Evolutionary conservation across 2,888 invertebrate genomes (phyloP), one percentile per base, ranked within the genome.

Genomic region (Smittia sp.): DNA sequence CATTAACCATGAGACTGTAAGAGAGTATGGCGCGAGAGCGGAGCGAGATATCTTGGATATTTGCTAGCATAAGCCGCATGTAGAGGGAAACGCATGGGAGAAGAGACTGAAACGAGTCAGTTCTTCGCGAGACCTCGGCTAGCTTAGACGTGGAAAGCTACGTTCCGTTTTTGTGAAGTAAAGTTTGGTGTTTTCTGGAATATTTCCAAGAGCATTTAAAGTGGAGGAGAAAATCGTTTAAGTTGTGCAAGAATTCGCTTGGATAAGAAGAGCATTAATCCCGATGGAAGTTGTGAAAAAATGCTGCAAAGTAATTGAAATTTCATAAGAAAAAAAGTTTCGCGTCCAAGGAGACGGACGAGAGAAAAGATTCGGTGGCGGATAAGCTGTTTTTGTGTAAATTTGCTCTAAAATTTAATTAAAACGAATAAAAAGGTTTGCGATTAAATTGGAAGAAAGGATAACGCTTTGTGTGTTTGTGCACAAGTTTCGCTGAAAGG

Each of bases 21-120:
- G 18, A 58, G 58, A 58, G 22, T 11, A n/a, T 2, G 11, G n/a
- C n/a, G 46, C 2, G 46, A 15, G 13, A 3, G 9, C 58, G 2
- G 18, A 58, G 22, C 18, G 18, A 58, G 22, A 52, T 22, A 62
- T 62, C 20, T 68, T 41, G 15, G 46, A 46, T 15, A 15, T 38
- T 46, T 46, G 11, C 68, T 39, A 1, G 27, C 69, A 70, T 22
- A 70, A 32, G 39, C 69, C 52, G 69, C 54, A 54, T 27, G n/a
- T 32, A 25, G 52, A 68, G 68, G 15, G 22, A 54, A 54, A 54
- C 46, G 24, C 32, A 39, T 11, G 27, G 13, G 27, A 70, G 52
- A 32, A 70, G 54, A 70, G 69, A 70, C 52, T 41, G 24, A 24
- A 68, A 58, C 7, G 9, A 15, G n/a, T 70, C 69, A 70, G 69